Base-by-base conservation (phyloP, 2,888 invertebrate species). In the Tolmerus cingulatus region DNA sequence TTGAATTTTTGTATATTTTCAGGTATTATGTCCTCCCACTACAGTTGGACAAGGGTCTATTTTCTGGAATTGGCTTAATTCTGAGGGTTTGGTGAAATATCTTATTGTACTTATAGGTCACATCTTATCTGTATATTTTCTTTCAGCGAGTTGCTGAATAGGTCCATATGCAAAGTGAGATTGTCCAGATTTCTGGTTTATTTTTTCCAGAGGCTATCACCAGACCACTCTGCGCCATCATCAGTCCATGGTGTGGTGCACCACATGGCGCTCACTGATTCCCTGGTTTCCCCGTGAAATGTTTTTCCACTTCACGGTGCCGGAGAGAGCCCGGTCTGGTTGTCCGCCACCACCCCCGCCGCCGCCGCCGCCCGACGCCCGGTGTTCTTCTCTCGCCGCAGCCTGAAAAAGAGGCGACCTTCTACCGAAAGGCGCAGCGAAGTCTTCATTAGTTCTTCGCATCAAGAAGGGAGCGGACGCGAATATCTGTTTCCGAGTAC, bases 391-490 rank as follows among this genome's bases (percentile, higher is more conserved):
- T 66, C 66, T 66, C 4, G 66, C 23, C 19, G 19, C 55, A 8
- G 27, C 23, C 66, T 66, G 66, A 27, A 19, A 66, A 66, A 37
- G 86, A 87, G 87, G 76, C 87, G 82, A 88, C 87, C 86, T 88
- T 88, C 86, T 88, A 74, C 86, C 84, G 57, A 77, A n/a, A 77
- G 82, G 86, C 82, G 46, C 55, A 78, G 79, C 88, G 66, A 77
- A 76, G 76, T 74, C 86, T 88, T 88, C 87, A 88, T 88, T 88
- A 88, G 88, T 87, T 86, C 86, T 81, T 87, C 78, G 87, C 81
- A 81, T 86, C 86, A 87, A 87, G 87, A 86, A 46, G 51, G 74
- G 87, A 81, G 19, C 85, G 81, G 88, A 88, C 88, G 87, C 88
- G 87, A 40, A 43, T 46, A 23, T 30, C 9, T 27, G 27, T 77